Conservation (phyloP, 2,797 vertebrate species). For the Coranthus polyacanthus region DNA sequence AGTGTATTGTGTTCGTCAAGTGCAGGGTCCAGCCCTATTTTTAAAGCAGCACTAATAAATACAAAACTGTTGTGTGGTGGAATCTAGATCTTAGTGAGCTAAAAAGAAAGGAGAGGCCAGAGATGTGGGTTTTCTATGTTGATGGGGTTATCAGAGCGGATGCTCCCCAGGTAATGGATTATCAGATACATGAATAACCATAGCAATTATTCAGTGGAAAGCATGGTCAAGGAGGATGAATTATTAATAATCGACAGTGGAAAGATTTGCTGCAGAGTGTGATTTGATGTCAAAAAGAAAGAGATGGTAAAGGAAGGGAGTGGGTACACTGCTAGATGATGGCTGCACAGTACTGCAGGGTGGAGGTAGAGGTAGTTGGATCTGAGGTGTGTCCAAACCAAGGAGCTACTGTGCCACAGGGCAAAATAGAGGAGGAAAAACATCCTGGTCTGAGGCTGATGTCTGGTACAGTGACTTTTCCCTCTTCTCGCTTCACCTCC, state of each 20-base stretch:
- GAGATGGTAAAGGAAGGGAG: background rate
- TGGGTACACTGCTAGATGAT: slow-evolving; percentile 29
- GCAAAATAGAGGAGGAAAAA: slow-evolving; percentile 29
- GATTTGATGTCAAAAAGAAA: slow-evolving; percentile 62
- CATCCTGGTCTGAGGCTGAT: slow-evolving; percentile 44
- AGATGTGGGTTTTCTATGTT: slow-evolving; percentile 14
- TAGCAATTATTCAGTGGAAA: slow-evolving; percentile 65
- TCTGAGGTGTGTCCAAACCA: slow-evolving; percentile 49
- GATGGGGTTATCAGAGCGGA: slow-evolving; percentile 54
- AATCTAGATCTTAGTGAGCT: slow-evolving; percentile 6
- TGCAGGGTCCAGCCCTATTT: slow-evolving; percentile 9
- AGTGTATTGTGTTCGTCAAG: slow-evolving; percentile 17
- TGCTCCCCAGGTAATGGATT: slow-evolving; percentile 61
- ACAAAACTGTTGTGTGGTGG: background rate
- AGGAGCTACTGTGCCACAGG: slow-evolving; percentile 32
- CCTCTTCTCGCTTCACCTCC: slow-evolving; percentile 57
- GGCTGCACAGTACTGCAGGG: slow-evolving; percentile 26
- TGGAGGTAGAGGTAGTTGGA: slow-evolving; percentile 20
- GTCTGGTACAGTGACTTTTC: slow-evolving; percentile 44
- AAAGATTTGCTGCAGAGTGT: slow-evolving; percentile 55
- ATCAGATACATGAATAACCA: slow-evolving; percentile 64
- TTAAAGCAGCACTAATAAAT: slow-evolving; percentile 14
- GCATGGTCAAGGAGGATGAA: slow-evolving; percentile 44
- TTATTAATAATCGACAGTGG: slow-evolving; percentile 62
- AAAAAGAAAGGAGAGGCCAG: background rate